Conservation (phyloP, 2,113 vertebrate species). For the Cyanoramphus novaezelandiae region DNA sequence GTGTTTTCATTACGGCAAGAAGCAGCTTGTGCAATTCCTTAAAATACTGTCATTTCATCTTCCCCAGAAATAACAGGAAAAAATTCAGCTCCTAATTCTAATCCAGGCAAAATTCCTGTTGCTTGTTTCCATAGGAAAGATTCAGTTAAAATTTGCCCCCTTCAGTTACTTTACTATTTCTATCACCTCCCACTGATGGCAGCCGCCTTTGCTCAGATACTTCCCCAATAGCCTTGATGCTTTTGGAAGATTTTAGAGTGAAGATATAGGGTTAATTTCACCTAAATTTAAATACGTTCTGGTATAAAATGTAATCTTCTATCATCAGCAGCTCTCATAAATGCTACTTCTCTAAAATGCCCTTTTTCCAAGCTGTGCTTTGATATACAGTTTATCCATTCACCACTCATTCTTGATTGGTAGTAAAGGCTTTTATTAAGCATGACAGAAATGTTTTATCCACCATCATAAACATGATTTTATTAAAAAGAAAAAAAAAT, state of each 20-base stretch:
- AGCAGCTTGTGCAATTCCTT: neutral
- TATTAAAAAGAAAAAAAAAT: constrained; percentile 40
- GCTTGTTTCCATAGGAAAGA: neutral
- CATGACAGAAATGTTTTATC: constrained; percentile 62
- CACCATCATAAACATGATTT: constrained; percentile 38
- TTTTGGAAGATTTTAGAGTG: neutral
- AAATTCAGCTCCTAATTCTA: neutral
- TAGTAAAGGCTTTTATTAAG: constrained; percentile 59
- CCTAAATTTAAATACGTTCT: constrained; percentile 42
- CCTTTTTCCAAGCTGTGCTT: constrained; percentile 42
- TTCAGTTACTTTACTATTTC: neutral
- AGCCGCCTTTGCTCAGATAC: neutral
- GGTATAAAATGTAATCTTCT: constrained; percentile 59
- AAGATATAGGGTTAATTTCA: constrained; percentile 42
- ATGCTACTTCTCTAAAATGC: constrained; percentile 37
- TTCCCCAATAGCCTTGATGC: neutral
- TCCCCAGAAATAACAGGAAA: neutral
- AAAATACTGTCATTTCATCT: neutral
- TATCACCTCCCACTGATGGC: neutral
- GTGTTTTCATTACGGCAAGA: neutral
- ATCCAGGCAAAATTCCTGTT: neutral
- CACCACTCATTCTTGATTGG: constrained; percentile 29
- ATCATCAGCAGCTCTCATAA: constrained; percentile 48
- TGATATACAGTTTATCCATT: constrained; percentile 44
- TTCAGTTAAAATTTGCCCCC: neutral